These are phyloP conservation scores for Ginglymostoma cirratum DNA, from an alignment of 2,113 vertebrate genomes.

Conservation along the genomic window DNA sequence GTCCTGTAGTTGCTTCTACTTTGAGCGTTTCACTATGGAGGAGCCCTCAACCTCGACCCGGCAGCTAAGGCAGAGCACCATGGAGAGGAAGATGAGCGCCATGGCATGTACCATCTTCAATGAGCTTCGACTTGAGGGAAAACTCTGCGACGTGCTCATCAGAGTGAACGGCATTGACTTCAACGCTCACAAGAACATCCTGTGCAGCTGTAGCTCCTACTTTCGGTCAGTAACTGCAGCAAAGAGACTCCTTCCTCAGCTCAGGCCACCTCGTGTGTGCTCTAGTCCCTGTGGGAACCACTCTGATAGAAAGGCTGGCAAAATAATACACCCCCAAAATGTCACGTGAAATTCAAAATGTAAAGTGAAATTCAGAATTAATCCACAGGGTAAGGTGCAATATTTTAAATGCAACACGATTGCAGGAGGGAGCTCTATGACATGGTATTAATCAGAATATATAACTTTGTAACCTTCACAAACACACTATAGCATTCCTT, in stretches of 20 bases:
- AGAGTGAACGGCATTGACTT: conserved; percentile 61
- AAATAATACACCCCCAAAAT: not conserved
- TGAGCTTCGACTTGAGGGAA: conserved; percentile 64
- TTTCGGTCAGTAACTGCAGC: conserved; percentile 57
- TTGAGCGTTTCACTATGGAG: conserved; percentile 37
- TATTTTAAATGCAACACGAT: not conserved
- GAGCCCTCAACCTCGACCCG: conserved; percentile 39
- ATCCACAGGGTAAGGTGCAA: not conserved
- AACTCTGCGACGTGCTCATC: conserved; percentile 66
- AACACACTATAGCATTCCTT: not conserved
- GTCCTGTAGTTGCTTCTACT: not conserved
- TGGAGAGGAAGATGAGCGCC: conserved; percentile 57
- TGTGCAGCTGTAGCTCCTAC: conserved; percentile 70
- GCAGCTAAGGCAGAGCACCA: conserved; percentile 44
- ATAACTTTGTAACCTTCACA: not conserved
- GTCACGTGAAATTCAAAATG: not conserved
- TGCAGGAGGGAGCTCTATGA: not conserved
- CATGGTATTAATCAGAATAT: not conserved
- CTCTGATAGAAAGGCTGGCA: not conserved
- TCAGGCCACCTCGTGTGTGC: too few relatives aligned
- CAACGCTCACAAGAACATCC: conserved; percentile 70
- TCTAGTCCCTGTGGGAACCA: not conserved
- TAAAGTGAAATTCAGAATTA: not conserved
- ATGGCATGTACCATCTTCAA: conserved; percentile 61
- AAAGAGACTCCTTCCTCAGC: not conserved